Evolutionary conservation across 2,888 invertebrate genomes (phyloP).

Genomic region (Zhengitettix transpicula): DNA sequence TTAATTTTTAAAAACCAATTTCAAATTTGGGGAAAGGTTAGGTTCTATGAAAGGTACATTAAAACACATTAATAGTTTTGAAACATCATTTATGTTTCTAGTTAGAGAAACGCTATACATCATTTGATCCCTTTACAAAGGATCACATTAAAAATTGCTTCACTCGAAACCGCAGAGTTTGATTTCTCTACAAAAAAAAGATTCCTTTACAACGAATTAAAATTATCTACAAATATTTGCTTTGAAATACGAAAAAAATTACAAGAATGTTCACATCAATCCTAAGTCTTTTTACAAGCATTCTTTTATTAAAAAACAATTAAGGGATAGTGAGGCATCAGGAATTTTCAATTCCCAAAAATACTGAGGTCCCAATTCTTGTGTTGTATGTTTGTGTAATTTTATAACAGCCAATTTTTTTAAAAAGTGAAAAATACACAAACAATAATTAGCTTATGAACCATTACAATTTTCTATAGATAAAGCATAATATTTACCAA

Average conservation of each 20-base stretch:
- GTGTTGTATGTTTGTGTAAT: background rate
- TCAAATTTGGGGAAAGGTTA: no score
- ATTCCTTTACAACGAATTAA: constrained; percentile 6
- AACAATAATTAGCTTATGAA: background rate
- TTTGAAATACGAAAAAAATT: constrained; percentile 12
- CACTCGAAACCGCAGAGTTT: constrained; percentile 4
- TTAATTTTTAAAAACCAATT: no score
- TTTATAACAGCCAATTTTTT: constrained; percentile 4
- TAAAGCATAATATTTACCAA: constrained; percentile 1
- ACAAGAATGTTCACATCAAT: constrained; percentile 13
- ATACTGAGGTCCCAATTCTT: background rate
- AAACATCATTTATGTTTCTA: constrained; percentile 13
- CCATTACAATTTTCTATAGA: constrained; percentile 1
- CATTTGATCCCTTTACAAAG: constrained; percentile 33
- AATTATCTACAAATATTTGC: constrained; percentile 14
- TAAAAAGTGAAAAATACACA: background rate
- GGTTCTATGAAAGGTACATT: no score
- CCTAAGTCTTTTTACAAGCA: constrained; percentile 11
- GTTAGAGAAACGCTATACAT: constrained; percentile 17
- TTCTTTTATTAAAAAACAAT: background rate
- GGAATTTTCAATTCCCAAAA: constrained; percentile 1
- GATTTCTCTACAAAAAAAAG: constrained; percentile 7
- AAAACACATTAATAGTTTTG: constrained; percentile 3
- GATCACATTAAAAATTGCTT: constrained; percentile 19
- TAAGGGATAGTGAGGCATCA: background rate